Percentiles rank a stretch among this genome's conserved stretches.
Conservation (phyloP, 2,113 vertebrate genomes). For the Chloroceryle aenea region DNA sequence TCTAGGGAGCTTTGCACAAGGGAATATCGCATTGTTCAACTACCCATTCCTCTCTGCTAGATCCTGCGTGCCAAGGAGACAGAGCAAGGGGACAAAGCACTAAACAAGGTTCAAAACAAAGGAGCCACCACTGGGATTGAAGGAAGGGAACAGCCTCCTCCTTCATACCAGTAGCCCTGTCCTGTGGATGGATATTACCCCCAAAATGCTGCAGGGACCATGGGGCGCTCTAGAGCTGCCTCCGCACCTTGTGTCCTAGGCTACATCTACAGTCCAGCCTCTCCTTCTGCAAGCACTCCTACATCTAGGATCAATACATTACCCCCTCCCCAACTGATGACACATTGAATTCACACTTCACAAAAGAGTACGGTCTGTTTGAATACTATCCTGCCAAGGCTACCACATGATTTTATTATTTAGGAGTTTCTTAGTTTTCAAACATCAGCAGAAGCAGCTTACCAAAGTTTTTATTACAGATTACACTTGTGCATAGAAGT, state of each 20-base stretch:
- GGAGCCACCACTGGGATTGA: neutral
- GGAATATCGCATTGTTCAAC: neutral
- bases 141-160: neutral
- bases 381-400: neutral
- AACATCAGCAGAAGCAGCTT: neutral
- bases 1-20: neutral
- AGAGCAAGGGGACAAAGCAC: neutral
- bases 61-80: accelerated
- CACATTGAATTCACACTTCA: neutral
- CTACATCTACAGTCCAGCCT: neutral
- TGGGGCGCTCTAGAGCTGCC: accelerated
- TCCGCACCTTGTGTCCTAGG: neutral
- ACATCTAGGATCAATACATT: neutral
- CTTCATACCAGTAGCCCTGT: neutral
- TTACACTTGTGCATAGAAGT: neutral
- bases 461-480: neutral
- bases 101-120: neutral
- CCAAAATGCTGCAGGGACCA: neutral
- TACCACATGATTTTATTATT: neutral
- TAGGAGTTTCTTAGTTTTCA: neutral
- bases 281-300: neutral
- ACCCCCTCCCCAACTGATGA: neutral
- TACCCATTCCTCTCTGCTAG: neutral
- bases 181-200: accelerated
- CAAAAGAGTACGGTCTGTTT: neutral